Base-by-base conservation (phyloP, 2,888 invertebrate species). In the Dryobota labecula region DNA sequence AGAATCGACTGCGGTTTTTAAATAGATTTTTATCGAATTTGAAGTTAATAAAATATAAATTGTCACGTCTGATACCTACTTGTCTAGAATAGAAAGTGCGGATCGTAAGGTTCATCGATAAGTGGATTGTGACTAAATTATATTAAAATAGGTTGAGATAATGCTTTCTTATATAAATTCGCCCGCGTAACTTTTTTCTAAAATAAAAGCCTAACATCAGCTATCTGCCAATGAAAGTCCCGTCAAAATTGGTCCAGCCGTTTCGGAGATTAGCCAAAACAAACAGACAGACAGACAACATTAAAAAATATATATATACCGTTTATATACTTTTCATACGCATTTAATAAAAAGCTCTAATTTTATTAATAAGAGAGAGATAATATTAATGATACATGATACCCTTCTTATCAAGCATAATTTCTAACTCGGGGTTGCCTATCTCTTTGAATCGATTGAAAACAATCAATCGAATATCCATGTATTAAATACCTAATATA, bases 1-100 rank as follows among this genome's bases (percentile, higher is more conserved):
- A 84, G 80, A 88, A 84, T 85, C 86, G 83, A 84, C 73, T 85
- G 85, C 81, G 87, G 87, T 84, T 70, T 69, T 80, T 63, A 36
- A 66, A 77, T 70, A 72, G 80, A 82, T 74, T 76, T 60, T 62
- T 75, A 73, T 83, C 73, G 51, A 76, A 57, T 64, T 64, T n/a
- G 18, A 78, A 41, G 54, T 49, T 62, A 58, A 58, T 33, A 71
- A 77, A 66, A 47, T 51, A 58, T 11, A 53, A 64, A 71, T 53
- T 54, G 60, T 73, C 68, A 66, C 53, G 70, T 73, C 36, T 53
- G 53, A 54, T 27, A 43, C 24, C 33, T 49, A 47, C 24, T 69
- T 63, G n/a, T 51, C 27, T 72, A 15, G 38, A 69, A 69, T 57
- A 71, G 72, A 78, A 82, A 74, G 53, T 30, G 57, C 20, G n/a